Percentiles rank a stretch among this genome's conserved stretches.
Evolutionary conservation across 2,888 invertebrate species (phyloP).

Genomic region (Eupeodes luniger): DNA sequence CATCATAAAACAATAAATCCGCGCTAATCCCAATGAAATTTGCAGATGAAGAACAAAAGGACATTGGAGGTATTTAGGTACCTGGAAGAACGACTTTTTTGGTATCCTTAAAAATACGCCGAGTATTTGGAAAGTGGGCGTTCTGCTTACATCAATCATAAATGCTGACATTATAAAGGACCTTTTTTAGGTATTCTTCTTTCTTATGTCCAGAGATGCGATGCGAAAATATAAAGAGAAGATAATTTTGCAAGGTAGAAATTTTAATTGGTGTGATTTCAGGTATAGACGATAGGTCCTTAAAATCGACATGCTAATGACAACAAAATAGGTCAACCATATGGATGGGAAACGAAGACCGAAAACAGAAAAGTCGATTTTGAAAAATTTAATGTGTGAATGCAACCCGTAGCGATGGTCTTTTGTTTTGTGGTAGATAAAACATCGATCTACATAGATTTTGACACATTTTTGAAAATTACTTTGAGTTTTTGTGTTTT

Average conservation of each 20-base stretch:
- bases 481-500: not conserved
- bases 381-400: not conserved
- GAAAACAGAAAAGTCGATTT: not conserved
- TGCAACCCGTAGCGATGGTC: not conserved
- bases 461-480: not conserved
- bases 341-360: not conserved
- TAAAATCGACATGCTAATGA: slow-evolving; percentile 11
- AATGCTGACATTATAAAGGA: slow-evolving; percentile 51
- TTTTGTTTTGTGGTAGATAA: slow-evolving; percentile 37
- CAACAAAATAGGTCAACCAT: not conserved
- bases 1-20: slow-evolving; percentile 51
- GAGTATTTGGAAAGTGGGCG: slow-evolving; percentile 72
- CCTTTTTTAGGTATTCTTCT: slow-evolving; percentile 29
- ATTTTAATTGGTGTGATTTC: slow-evolving; percentile 24
- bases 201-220: no score
- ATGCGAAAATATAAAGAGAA: not conserved
- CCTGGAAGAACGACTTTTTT: no score
- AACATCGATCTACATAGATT: not conserved
- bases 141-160: slow-evolving; percentile 75
- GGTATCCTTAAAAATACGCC: not conserved
- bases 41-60: not conserved
- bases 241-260: slow-evolving; percentile 20
- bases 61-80: not conserved
- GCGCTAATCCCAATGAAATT: not conserved
- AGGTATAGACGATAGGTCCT: not conserved